Evolutionary conservation across 2,113 vertebrate species (phyloP).

Genomic region (Sander vitreus): DNA sequence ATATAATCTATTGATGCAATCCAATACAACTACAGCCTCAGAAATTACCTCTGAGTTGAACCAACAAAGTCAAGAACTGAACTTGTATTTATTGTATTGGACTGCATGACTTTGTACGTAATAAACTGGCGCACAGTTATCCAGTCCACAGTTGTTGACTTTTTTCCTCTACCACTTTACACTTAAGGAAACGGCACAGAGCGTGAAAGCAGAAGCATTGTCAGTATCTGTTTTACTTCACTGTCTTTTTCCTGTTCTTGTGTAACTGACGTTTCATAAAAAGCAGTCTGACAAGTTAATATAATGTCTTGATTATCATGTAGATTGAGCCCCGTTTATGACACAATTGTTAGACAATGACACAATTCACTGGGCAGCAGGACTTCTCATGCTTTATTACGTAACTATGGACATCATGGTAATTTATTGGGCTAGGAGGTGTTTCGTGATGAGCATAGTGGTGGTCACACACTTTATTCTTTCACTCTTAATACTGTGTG

Average conservation of each 20-base stretch:
- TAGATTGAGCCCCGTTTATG: neutral
- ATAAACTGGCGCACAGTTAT: slow-evolving; percentile 7
- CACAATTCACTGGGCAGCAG: too few relatives aligned
- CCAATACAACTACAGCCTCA: neutral
- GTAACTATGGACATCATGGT: neutral
- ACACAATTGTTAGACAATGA: neutral
- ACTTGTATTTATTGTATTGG: neutral
- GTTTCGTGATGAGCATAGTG: neutral
- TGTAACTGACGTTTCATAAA: slow-evolving; percentile 11
- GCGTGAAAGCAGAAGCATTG: neutral
- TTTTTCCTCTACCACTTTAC: neutral
- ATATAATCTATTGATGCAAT: neutral
- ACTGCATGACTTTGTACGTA: neutral
- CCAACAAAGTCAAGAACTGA: neutral
- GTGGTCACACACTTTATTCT: neutral
- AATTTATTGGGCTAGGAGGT: slow-evolving; percentile 9
- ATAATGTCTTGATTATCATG: neutral
- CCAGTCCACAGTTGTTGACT: neutral
- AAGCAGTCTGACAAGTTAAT: neutral
- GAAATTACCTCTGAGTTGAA: neutral
- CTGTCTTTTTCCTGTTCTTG: neutral
- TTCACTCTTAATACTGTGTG: neutral
- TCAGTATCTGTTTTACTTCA: neutral
- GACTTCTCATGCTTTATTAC: neutral
- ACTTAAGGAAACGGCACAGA: neutral